phyloP scores from a whole-genome alignment of 2,888 invertebrate species.

The Eupithecia inturbata region DNA sequence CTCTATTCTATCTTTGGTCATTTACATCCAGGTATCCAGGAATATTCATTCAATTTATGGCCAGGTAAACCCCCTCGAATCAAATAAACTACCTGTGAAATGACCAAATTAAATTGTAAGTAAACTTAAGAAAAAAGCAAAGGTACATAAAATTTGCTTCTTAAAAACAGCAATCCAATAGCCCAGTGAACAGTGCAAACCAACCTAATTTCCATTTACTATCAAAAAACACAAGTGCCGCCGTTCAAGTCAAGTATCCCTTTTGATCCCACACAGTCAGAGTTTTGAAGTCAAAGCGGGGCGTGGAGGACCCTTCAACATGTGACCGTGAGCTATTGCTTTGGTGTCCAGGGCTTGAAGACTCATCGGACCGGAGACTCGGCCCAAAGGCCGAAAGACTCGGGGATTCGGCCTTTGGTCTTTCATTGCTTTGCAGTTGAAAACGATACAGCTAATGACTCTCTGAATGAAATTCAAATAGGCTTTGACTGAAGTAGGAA shows the following conservation, averaged over 20 bases:
- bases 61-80: background rate
- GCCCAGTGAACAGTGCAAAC: slow-evolving; percentile 29
- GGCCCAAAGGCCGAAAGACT: slow-evolving; percentile 9
- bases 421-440: slow-evolving; percentile 20
- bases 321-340: slow-evolving; percentile 43
- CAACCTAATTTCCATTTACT: slow-evolving; percentile 41
- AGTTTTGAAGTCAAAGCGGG: slow-evolving; percentile 49
- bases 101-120: background rate
- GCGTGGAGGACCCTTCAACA: slow-evolving; percentile 48
- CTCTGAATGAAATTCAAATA: background rate
- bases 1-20: background rate
- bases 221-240: slow-evolving; percentile 36
- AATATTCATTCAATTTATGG: background rate
- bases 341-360: slow-evolving; percentile 45
- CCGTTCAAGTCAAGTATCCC: slow-evolving; percentile 45
- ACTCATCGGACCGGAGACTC: slow-evolving; percentile 37
- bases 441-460: slow-evolving; percentile 22
- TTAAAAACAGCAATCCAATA: slow-evolving; percentile 6
- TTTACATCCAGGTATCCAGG: background rate
- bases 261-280: slow-evolving; percentile 55
- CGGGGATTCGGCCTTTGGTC: slow-evolving; percentile 31
- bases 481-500: background rate
- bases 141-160: background rate
- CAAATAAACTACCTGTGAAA: background rate
- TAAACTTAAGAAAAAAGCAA: background rate